phyloP scores from a whole-genome alignment of 2,888 invertebrate species.

The Quadriops clusia region DNA sequence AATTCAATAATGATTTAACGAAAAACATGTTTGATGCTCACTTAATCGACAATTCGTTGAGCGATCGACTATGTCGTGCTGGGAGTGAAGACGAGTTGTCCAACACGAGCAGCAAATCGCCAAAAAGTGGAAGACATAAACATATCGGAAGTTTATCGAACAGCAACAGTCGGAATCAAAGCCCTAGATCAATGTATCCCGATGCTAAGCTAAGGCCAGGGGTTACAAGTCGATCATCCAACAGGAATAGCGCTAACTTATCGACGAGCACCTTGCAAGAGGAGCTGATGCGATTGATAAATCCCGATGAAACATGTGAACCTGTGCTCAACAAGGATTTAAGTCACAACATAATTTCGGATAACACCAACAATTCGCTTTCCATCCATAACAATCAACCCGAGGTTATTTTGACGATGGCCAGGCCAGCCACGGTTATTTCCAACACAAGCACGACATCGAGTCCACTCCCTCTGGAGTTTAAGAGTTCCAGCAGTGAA shows the following conservation, averaged over 20 bases:
- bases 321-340: conserved; percentile 19
- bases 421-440: conserved; percentile 53
- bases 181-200: conserved; percentile 46
- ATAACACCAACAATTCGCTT: conserved; percentile 28
- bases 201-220: conserved; percentile 46
- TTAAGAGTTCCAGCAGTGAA: conserved; percentile 45
- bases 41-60: conserved; percentile 42
- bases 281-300: conserved; percentile 71
- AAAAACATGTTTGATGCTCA: conserved; percentile 38
- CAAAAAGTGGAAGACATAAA: conserved; percentile 41
- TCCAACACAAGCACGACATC: conserved; percentile 49
- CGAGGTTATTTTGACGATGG: conserved; percentile 52
- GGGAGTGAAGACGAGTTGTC: conserved; percentile 44
- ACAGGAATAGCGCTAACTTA: conserved; percentile 49
- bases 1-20: conserved; percentile 13
- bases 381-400: conserved; percentile 34
- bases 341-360: conserved; percentile 30
- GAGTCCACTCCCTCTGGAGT: conserved; percentile 44
- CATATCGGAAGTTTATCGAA: conserved; percentile 33
- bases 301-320: conserved; percentile 49
- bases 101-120: conserved; percentile 42
- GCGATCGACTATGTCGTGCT: conserved; percentile 26
- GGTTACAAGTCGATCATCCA: conserved; percentile 37
- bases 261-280: conserved; percentile 60
- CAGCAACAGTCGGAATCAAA: conserved; percentile 46